Percentiles rank a stretch among this genome's conserved stretches.
Conservation (phyloP, 1,140 invertebrate genomes). For the Monomorium pharaonis region DNA sequence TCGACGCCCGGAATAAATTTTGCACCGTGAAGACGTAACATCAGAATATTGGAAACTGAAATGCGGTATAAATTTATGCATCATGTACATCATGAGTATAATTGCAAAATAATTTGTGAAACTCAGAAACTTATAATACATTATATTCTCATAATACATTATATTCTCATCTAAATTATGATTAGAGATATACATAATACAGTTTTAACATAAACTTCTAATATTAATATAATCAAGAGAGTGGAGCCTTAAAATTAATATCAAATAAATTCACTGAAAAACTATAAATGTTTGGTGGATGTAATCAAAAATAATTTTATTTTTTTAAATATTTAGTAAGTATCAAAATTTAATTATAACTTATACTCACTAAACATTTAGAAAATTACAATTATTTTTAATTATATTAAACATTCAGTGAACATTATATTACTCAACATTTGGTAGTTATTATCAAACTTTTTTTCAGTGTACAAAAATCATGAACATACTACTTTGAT, state of each 20-base stretch:
- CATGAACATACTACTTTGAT: not conserved
- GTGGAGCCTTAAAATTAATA: not conserved
- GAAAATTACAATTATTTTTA: too few relatives aligned
- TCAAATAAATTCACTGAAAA: too few relatives aligned
- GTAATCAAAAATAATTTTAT: too few relatives aligned
- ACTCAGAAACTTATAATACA: not conserved
- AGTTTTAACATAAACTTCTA: not conserved
- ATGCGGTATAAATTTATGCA: conserved; percentile 20
- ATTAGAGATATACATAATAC: not conserved
- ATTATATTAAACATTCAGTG: too few relatives aligned
- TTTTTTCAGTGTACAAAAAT: not conserved
- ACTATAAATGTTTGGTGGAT: too few relatives aligned
- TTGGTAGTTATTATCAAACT: too few relatives aligned
- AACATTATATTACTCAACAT: too few relatives aligned
- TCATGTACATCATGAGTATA: not conserved
- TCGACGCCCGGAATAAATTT: not conserved
- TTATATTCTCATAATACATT: too few relatives aligned
- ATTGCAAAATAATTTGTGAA: conserved; percentile 6
- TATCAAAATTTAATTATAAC: too few relatives aligned
- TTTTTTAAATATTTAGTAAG: too few relatives aligned
- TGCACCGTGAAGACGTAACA: not conserved
- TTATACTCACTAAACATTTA: too few relatives aligned
- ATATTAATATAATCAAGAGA: not conserved
- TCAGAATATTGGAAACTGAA: not conserved
- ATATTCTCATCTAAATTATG: not conserved